Evolutionary conservation across 2,888 invertebrate genomes (phyloP), one percentile per base, ranked within the genome.

Genomic region (Scaptodrosophila latifasciaeformis): DNA sequence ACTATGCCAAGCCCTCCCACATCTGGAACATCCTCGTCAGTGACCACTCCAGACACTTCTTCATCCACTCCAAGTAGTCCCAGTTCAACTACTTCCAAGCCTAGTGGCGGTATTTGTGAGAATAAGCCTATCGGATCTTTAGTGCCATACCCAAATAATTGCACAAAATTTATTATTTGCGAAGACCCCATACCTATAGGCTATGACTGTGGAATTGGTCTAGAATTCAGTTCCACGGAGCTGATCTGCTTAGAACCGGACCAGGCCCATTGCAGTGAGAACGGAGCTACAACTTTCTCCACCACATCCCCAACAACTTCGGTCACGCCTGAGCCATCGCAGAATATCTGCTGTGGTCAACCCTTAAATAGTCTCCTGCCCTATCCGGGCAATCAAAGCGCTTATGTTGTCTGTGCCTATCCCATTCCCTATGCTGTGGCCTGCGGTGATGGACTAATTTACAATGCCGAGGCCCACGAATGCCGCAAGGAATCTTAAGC

Each of bases 161-260:
- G 83, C 10, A 65, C 49, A 5, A 82, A 82, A 47, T 82, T 63
- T 37, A 79, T 83, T 34, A 30, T 52, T 0, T 84, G 83, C 45
- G 50, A 64, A 6, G 31, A 61, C 2, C 81, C 82, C 5, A 86
- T 84, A 46, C 71, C 72, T 31, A 82, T 83, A 67, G 87, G 88
- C 35, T 89, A 89, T 45, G 90, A 90, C 19, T 89, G 89, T 30
- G 87, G 87, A 10, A 87, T 87, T 0, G 88, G 87, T 21, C 85
- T 88, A 15, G 89, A 89, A 5, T 89, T 84, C 21, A 83, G 79
- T 62, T 67, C 65, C 0, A 45, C 57, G 1, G 47, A 70, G 2
- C 24, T 72, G 4, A 5, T 60, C 5, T 84, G 84, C 44, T 81
- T 81, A 59, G 53, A 60, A 44, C 69, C 83, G 0, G 59, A 76